These are phyloP conservation scores for Ciconia boyciana DNA, from an alignment of 2,113 vertebrate species.

Conservation along the genomic window DNA sequence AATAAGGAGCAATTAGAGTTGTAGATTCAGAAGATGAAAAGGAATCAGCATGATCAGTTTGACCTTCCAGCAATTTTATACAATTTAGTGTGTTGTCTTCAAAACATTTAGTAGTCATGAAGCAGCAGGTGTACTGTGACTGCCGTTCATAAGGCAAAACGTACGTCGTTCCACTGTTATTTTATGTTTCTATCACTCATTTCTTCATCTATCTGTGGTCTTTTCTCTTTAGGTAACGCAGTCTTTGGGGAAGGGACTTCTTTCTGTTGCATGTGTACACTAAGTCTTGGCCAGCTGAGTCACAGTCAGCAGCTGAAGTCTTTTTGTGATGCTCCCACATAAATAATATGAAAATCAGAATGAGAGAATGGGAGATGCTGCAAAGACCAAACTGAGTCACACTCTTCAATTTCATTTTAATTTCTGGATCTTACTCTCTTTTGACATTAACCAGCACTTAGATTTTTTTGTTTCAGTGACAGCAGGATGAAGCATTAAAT, in stretches of 20 bases:
- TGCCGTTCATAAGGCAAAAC: background rate
- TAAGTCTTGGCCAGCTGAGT: background rate
- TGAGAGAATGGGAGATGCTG: background rate
- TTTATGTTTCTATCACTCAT: background rate
- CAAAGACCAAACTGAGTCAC: conserved; percentile 12
- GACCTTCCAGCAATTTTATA: background rate
- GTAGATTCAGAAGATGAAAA: background rate
- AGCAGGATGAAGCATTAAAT: background rate
- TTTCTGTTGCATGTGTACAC: background rate
- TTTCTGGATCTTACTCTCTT: background rate
- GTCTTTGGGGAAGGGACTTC: background rate
- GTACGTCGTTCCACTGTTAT: background rate
- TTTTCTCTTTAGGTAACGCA: background rate
- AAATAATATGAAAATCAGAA: background rate
- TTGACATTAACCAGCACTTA: background rate
- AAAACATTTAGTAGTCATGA: background rate
- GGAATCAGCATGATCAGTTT: background rate
- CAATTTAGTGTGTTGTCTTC: background rate
- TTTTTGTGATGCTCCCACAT: background rate
- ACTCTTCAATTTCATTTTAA: background rate
- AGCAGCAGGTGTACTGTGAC: background rate
- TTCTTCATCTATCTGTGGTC: background rate
- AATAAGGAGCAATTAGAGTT: background rate
- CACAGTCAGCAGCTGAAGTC: background rate
- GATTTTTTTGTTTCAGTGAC: background rate